These are phyloP conservation scores for Phoxinus phoxinus DNA, from an alignment of 2,113 vertebrate genomes.

Conservation along the genomic window DNA sequence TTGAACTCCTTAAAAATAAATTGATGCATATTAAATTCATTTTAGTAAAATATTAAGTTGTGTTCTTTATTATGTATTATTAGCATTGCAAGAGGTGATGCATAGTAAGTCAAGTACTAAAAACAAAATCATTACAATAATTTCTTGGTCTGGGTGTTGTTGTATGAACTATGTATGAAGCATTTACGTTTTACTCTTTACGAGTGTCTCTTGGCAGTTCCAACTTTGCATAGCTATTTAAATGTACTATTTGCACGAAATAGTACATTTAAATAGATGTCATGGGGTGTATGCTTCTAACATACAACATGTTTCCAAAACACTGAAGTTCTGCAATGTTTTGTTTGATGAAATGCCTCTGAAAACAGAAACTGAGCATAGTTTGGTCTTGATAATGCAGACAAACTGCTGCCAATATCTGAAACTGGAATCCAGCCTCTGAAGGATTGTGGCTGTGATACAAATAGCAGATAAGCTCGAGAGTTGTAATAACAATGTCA, in stretches of 20 bases:
- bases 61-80: not conserved
- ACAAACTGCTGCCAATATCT: not conserved
- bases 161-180: not conserved
- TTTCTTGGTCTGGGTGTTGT: not conserved
- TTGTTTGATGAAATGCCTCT: not conserved
- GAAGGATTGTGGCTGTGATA: not conserved
- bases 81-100: not conserved
- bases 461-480: too few relatives aligned
- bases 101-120: not conserved
- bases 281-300: not conserved
- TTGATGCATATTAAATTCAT: not conserved
- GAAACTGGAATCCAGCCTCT: not conserved
- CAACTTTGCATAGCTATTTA: slow-evolving; percentile 10
- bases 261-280: not conserved
- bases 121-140: not conserved
- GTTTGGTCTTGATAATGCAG: not conserved
- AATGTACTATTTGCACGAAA: not conserved
- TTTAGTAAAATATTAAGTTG: not conserved
- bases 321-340: not conserved
- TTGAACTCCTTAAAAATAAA: not conserved
- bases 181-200: not conserved
- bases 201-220: not conserved
- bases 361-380: not conserved
- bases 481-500: not conserved
- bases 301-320: not conserved